A percentile compares a stretch with the other conserved stretches of the same genome.
phyloP scores from a whole-genome alignment of 2,113 vertebrate species.

The Alces alces region DNA sequence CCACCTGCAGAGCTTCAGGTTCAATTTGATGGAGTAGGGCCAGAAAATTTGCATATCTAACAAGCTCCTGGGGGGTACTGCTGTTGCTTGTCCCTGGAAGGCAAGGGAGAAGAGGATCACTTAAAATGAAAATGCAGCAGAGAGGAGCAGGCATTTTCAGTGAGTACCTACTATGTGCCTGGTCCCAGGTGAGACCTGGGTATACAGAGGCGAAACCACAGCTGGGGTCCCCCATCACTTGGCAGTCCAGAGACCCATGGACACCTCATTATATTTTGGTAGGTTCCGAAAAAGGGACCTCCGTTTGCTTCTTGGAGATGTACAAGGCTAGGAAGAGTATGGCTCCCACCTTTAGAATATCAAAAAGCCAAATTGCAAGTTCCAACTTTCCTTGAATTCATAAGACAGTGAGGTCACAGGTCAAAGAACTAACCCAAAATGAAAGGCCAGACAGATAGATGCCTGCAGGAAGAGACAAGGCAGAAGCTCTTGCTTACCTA shows the following conservation, averaged over 20 bases:
- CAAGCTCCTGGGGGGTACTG: not conserved
- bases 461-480: not conserved
- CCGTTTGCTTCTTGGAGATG: not conserved
- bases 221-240: not conserved
- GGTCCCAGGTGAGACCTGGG: too few species aligned
- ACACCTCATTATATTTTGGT: not conserved
- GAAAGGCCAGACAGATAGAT: not conserved
- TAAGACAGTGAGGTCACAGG: not conserved
- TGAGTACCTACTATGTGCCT: not conserved
- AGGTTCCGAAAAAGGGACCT: not conserved
- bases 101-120: not conserved
- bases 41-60: not conserved
- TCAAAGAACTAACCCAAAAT: not conserved
- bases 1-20: not conserved
- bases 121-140: not conserved
- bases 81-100: not conserved
- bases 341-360: not conserved
- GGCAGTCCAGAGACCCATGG: not conserved
- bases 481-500: not conserved
- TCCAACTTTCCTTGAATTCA: not conserved
- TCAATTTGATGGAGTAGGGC: not conserved
- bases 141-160: not conserved
- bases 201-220: not conserved
- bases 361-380: not conserved
- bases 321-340: not conserved